phyloP scores from a whole-genome alignment of 2,113 vertebrate species.

The Oryzias celebensis region DNA sequence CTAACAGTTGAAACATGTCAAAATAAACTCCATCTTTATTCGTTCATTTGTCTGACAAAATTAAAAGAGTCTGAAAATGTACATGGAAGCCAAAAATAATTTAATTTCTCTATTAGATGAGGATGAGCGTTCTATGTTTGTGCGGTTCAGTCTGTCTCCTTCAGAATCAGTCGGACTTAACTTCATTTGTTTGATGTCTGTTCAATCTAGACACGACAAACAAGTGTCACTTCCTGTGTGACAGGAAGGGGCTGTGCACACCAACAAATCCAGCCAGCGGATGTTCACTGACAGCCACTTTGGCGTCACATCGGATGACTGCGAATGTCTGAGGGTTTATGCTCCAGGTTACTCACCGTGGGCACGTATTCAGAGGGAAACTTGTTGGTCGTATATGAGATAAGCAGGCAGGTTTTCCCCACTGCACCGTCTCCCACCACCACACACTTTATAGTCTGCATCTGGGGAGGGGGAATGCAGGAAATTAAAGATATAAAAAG shows the following conservation, averaged over 20 bases:
- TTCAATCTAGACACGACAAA: constrained; percentile 1
- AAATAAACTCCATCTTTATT: no score
- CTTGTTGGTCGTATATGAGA: constrained; percentile 72
- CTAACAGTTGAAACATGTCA: no score
- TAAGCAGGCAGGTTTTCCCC: constrained; percentile 69
- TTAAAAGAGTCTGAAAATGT: no score
- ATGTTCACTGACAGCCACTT: no score
- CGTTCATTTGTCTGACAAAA: no score
- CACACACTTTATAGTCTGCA: constrained; percentile 75
- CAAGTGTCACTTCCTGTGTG: constrained; percentile 18
- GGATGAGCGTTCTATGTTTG: no score
- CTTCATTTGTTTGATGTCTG: not conserved
- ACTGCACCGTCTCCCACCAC: constrained; percentile 71
- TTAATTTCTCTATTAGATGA: no score
- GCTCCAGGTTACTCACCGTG: constrained; percentile 54
- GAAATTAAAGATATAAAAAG: not conserved
- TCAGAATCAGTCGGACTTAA: not conserved
- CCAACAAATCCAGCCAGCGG: no score
- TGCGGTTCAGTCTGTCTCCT: no score
- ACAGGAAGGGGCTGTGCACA: constrained; percentile 5
- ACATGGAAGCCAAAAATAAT: no score
- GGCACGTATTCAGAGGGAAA: constrained; percentile 71
- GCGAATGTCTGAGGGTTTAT: not conserved
- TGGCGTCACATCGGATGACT: not conserved
- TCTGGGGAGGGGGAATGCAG: constrained; percentile 38